phyloP scores from a whole-genome alignment of 2,888 invertebrate genomes.

The Gastracanthus pulcherrimus region DNA sequence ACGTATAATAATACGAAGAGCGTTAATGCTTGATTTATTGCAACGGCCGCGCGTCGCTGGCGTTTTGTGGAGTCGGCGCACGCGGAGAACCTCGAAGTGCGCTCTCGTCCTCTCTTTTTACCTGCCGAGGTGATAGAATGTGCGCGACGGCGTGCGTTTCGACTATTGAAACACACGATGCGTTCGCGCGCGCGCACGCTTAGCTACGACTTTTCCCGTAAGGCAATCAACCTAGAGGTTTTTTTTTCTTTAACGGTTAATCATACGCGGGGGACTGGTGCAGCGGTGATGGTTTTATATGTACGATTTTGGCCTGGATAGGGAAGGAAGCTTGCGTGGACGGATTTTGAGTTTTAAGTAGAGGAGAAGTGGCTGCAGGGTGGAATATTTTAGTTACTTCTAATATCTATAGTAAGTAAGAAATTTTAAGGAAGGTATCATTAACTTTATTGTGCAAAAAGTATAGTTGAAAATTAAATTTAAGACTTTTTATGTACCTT shows the following conservation, averaged over 20 bases:
- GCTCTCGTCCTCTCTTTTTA: neutral
- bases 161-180: conserved; percentile 41
- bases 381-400: too few relatives aligned
- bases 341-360: too few relatives aligned
- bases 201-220: conserved; percentile 44
- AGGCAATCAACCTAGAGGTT: conserved; percentile 44
- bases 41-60: conserved; percentile 1
- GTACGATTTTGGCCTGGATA: neutral
- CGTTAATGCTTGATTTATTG: conserved; percentile 50
- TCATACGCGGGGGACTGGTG: neutral
- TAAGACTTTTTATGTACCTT: too few relatives aligned
- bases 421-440: too few relatives aligned
- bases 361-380: too few relatives aligned
- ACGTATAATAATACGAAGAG: too few relatives aligned
- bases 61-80: conserved; percentile 21
- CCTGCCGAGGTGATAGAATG: neutral
- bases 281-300: neutral
- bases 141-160: neutral
- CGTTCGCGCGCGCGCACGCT: too few relatives aligned
- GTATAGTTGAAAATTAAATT: too few relatives aligned
- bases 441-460: too few relatives aligned
- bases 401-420: too few relatives aligned
- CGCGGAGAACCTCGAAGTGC: too few relatives aligned
- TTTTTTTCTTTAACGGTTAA: conserved; percentile 47
- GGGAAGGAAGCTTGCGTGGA: too few relatives aligned